These are phyloP conservation scores for Diadema setosum DNA, from an alignment of 35 echinoderm and acorn worm species.

Conservation along the genomic window DNA sequence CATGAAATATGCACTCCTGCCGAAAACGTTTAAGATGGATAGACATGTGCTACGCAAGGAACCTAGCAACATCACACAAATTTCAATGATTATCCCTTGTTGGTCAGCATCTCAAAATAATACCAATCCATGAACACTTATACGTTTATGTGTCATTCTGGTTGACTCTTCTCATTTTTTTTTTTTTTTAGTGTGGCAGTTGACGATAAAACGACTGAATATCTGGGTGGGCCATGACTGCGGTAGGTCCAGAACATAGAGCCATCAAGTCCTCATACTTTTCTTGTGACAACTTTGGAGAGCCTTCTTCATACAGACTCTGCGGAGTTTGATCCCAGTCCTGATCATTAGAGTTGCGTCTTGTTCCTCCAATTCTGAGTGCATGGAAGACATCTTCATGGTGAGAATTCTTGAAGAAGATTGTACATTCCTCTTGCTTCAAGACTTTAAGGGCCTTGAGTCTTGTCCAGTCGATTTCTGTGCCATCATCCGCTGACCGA, in stretches of 20 bases:
- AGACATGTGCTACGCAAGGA: too few species aligned
- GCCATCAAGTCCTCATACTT: neutral
- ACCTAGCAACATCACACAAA: too few species aligned
- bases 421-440: neutral
- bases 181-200: conserved; percentile 18
- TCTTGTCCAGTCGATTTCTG: neutral
- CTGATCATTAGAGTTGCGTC: neutral
- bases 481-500: neutral
- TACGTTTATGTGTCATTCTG: too few species aligned
- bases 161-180: too few species aligned
- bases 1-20: too few species aligned
- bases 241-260: neutral
- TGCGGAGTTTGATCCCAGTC: neutral
- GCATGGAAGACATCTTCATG: neutral
- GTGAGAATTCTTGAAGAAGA: neutral
- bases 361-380: neutral
- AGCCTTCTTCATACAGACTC: neutral
- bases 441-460: neutral
- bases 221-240: conserved; percentile 47
- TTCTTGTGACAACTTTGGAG: neutral
- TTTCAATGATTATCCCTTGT: too few species aligned
- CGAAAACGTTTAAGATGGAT: too few species aligned
- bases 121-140: too few species aligned
- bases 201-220: conserved; percentile 20
- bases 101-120: too few species aligned